Percentiles rank a stretch among this genome's conserved stretches.
These are phyloP conservation scores for Apamea epomidion DNA, from an alignment of 2,888 invertebrate species.

Conservation along the genomic window DNA sequence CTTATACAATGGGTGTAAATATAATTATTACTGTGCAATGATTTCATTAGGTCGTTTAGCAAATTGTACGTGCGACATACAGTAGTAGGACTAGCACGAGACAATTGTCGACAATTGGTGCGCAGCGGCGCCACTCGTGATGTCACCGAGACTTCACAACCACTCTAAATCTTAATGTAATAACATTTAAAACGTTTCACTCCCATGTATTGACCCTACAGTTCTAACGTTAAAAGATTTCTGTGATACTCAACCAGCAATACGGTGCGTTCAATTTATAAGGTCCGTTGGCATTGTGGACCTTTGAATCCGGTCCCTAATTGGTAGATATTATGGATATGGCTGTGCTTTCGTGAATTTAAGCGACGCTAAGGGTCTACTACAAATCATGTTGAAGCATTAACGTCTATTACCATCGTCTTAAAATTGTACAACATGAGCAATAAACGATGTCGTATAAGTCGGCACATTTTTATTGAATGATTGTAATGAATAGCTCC, in stretches of 20 bases:
- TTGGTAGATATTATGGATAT: conserved; percentile 60
- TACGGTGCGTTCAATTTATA: conserved; percentile 35
- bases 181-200: conserved; percentile 58
- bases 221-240: conserved; percentile 29
- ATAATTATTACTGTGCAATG: conserved; percentile 83
- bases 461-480: conserved; percentile 46
- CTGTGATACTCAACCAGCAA: conserved; percentile 50
- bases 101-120: conserved; percentile 88
- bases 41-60: conserved; percentile 80
- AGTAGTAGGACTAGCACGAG: conserved; percentile 77
- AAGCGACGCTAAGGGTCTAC: conserved; percentile 49
- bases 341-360: conserved; percentile 49
- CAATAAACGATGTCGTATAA: conserved; percentile 49
- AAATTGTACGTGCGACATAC: conserved; percentile 73
- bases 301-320: conserved; percentile 53
- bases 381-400: conserved; percentile 54
- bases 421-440: conserved; percentile 58
- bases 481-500: conserved; percentile 51
- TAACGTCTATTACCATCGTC: conserved; percentile 51
- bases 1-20: conserved; percentile 76
- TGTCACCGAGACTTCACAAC: conserved; percentile 79
- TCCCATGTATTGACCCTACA: conserved; percentile 39
- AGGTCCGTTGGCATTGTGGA: conserved; percentile 20
- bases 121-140: conserved; percentile 86
- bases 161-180: conserved; percentile 66